Evolutionary conservation across 2,113 vertebrate genomes (phyloP).

Genomic region (Brachyistius frenatus): DNA sequence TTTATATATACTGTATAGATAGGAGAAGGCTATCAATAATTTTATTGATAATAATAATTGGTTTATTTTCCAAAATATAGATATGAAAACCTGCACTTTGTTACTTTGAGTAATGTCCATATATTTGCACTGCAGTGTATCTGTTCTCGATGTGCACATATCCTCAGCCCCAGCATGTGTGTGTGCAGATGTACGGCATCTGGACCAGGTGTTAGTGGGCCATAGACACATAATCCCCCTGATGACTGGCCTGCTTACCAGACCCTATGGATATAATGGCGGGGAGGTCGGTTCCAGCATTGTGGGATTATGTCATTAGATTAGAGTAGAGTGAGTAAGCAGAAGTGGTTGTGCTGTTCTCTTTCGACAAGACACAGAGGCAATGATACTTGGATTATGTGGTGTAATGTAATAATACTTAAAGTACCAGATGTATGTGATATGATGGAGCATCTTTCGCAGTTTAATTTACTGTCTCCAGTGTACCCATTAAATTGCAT

Average conservation of each 20-base stretch:
- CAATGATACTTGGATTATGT: conserved; percentile 36
- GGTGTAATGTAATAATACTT: conserved; percentile 28
- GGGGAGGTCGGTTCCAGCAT: conserved; percentile 7
- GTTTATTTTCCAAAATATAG: too few species aligned
- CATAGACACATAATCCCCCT: conserved; percentile 64
- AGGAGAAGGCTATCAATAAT: background rate
- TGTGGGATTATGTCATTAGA: conserved; percentile 69
- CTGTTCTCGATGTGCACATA: conserved; percentile 17
- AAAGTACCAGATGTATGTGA: conserved; percentile 6
- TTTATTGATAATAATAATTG: too few species aligned
- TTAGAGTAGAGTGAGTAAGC: conserved; percentile 52
- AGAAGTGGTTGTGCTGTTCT: conserved; percentile 23
- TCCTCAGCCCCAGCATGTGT: conserved; percentile 29
- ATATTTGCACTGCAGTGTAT: too few species aligned
- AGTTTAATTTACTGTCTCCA: background rate
- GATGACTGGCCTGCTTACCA: conserved; percentile 67
- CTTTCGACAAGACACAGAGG: conserved; percentile 18
- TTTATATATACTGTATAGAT: background rate
- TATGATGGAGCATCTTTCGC: too few species aligned
- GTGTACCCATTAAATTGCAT: background rate
- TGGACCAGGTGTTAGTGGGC: conserved; percentile 66
- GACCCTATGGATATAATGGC: conserved; percentile 61
- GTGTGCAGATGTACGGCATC: conserved; percentile 64
- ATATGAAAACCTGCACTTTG: background rate
- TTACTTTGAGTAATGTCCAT: background rate